Percentiles rank a stretch among this genome's conserved stretches.
Conservation (phyloP, 2,888 invertebrate species). For the Bimastos eiseni region DNA sequence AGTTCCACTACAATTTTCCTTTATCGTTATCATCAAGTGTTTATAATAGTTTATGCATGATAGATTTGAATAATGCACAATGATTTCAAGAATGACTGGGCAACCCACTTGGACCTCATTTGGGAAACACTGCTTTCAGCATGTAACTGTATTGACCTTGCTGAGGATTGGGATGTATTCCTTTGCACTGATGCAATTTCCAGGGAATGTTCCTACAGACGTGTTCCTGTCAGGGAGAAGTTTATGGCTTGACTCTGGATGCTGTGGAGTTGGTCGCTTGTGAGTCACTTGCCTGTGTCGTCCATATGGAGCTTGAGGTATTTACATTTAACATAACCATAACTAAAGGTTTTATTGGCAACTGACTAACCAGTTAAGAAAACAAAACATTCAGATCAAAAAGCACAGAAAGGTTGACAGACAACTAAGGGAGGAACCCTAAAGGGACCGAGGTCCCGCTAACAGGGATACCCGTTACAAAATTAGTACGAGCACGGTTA, state of each 20-base stretch:
- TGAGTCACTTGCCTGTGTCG: slow-evolving; percentile 61
- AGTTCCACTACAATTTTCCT: too few species aligned
- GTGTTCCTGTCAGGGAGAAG: slow-evolving; percentile 54
- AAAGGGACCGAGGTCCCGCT: too few species aligned
- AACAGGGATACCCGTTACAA: too few species aligned
- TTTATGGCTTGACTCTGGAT: slow-evolving; percentile 60
- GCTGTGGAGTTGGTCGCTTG: slow-evolving; percentile 59
- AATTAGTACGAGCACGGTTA: too few species aligned
- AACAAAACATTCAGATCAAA: too few species aligned
- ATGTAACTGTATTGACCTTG: background rate
- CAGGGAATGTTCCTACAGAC: slow-evolving; percentile 61
- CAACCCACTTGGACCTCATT: background rate
- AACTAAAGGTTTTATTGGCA: too few species aligned
- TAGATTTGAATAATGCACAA: background rate
- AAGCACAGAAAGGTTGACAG: too few species aligned
- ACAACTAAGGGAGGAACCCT: too few species aligned
- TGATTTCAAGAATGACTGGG: slow-evolving; percentile 26
- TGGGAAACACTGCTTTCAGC: background rate
- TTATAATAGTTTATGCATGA: too few species aligned
- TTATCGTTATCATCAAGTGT: too few species aligned
- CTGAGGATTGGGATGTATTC: background rate
- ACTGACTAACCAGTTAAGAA: too few species aligned
- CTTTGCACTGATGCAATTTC: slow-evolving; percentile 17
- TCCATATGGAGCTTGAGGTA: slow-evolving; percentile 62
- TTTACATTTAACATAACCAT: background rate